Evolutionary conservation across 1,140 invertebrate species (phyloP).

Genomic region (Aphaenogaster ashmeadi): DNA sequence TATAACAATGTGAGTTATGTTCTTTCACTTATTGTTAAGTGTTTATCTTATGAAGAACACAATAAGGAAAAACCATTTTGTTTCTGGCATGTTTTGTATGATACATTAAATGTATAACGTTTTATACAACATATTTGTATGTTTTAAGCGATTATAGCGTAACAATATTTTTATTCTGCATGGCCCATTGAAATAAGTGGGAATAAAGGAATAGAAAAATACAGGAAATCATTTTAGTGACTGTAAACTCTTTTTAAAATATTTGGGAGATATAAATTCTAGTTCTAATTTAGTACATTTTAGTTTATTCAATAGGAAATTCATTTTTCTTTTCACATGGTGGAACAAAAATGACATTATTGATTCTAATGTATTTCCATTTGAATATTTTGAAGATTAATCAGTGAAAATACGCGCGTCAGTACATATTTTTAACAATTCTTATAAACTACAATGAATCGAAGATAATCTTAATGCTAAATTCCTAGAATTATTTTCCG

Average conservation of each 20-base stretch:
- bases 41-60: too few species aligned
- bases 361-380: neutral
- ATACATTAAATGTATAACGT: too few species aligned
- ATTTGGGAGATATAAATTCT: neutral
- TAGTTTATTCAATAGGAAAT: neutral
- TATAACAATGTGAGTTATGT: too few species aligned
- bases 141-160: neutral
- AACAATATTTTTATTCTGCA: neutral
- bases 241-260: neutral
- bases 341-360: neutral
- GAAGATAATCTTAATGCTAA: constrained; percentile 63
- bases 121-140: neutral
- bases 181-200: neutral
- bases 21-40: too few species aligned
- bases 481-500: constrained; percentile 87
- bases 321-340: constrained; percentile 7
- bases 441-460: constrained; percentile 56
- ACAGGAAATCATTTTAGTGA: neutral
- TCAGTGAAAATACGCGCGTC: constrained; percentile 6
- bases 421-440: constrained; percentile 60
- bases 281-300: neutral
- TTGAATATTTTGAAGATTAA: neutral
- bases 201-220: neutral
- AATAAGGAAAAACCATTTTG: too few species aligned
- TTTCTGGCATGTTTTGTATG: too few species aligned